These are phyloP conservation scores for Cheilosia pagana DNA, from an alignment of 2,888 invertebrate genomes.

Conservation along the genomic window DNA sequence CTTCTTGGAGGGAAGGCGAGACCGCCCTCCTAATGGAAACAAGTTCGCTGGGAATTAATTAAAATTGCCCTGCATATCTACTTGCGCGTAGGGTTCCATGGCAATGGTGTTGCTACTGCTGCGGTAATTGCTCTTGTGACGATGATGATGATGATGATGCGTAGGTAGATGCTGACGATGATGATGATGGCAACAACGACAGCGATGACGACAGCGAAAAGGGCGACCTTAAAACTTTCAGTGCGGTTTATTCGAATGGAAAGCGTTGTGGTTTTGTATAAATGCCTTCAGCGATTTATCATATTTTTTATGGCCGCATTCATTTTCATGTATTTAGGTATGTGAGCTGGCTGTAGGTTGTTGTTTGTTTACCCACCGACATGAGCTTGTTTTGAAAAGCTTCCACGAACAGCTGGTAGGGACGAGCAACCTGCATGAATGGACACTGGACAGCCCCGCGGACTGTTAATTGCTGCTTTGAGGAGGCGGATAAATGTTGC, in stretches of 20 bases:
- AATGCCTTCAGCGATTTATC: slow-evolving; percentile 43
- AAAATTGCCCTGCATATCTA: slow-evolving; percentile 57
- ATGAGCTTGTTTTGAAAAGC: slow-evolving; percentile 25
- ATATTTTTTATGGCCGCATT: slow-evolving; percentile 51
- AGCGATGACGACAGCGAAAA: not conserved
- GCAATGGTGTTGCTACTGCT: slow-evolving; percentile 26
- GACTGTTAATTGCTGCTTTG: slow-evolving; percentile 14
- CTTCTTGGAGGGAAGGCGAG: not conserved
- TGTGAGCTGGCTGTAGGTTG: slow-evolving; percentile 42
- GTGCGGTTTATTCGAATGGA: slow-evolving; percentile 45
- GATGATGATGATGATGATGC: slow-evolving; percentile 44
- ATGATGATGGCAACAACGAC: slow-evolving; percentile 27
- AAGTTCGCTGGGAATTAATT: slow-evolving; percentile 67
- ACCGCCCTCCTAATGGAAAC: slow-evolving; percentile 44
- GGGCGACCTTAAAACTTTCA: slow-evolving; percentile 60
- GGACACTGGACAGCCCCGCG: not conserved
- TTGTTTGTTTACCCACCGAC: slow-evolving; percentile 35
- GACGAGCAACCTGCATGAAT: slow-evolving; percentile 6
- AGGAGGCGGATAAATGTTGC: not conserved
- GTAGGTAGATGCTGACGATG: slow-evolving; percentile 11
- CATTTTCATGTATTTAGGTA: slow-evolving; percentile 53
- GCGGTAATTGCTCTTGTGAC: slow-evolving; percentile 42
- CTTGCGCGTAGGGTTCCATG: slow-evolving; percentile 5
- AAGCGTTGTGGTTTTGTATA: slow-evolving; percentile 35
- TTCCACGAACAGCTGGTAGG: slow-evolving; percentile 4